Evolutionary conservation across 2,888 invertebrate genomes (phyloP).

Genomic region (Sipha maydis): DNA sequence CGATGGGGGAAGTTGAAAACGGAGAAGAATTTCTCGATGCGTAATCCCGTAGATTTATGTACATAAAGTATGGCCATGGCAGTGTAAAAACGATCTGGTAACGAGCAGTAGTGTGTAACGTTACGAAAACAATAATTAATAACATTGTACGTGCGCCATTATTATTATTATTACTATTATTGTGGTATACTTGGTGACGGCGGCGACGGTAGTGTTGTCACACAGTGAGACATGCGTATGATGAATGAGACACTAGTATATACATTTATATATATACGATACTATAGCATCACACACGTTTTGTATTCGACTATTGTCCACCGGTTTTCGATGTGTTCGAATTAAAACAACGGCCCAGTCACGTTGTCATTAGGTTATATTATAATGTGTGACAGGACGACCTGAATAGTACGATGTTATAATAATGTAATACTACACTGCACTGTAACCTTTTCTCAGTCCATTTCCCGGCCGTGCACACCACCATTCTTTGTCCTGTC

Average conservation of each 20-base stretch:
- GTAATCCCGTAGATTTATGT: conserved; percentile 12
- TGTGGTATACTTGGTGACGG: background rate
- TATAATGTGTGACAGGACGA: background rate
- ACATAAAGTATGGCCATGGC: background rate
- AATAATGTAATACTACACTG: background rate
- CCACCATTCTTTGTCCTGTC: no score
- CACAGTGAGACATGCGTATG: conserved; percentile 20
- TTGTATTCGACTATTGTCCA: conserved; percentile 18
- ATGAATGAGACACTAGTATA: conserved; percentile 17
- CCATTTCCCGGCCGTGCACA: background rate
- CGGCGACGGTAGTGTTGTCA: conserved; percentile 19
- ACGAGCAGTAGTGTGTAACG: background rate
- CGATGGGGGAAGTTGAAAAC: conserved; percentile 18
- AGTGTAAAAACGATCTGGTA: conserved; percentile 22
- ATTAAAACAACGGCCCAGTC: conserved; percentile 6
- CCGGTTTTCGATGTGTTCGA: conserved; percentile 13
- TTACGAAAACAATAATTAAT: conserved; percentile 52
- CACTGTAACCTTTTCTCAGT: background rate
- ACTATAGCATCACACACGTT: background rate
- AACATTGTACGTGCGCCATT: background rate
- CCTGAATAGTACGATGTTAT: background rate
- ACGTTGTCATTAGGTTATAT: background rate
- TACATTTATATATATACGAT: background rate
- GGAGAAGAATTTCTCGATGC: background rate
- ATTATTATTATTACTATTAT: background rate